phyloP scores from a whole-genome alignment of 2,888 invertebrate species.

The Palloptera scutellata region DNA sequence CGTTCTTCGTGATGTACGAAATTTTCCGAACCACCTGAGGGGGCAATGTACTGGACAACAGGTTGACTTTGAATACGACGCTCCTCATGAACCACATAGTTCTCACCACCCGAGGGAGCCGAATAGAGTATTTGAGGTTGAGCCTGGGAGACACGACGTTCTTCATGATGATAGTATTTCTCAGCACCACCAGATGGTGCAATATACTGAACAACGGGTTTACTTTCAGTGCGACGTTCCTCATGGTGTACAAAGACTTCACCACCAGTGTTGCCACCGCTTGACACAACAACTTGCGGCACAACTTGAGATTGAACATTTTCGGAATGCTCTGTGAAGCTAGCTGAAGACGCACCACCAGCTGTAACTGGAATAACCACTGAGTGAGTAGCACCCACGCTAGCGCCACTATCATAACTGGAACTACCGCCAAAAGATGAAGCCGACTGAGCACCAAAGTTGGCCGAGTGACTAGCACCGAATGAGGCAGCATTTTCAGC shows the following conservation, averaged over 20 bases:
- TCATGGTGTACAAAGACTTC: constrained; percentile 38
- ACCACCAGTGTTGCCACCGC: constrained; percentile 39
- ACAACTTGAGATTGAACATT: constrained; percentile 40
- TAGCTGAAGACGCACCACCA: constrained; percentile 43
- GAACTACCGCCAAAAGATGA: constrained; percentile 46
- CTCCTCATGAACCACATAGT: constrained; percentile 50
- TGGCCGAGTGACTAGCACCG: constrained; percentile 46
- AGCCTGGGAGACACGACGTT: constrained; percentile 43
- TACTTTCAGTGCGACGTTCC: constrained; percentile 36
- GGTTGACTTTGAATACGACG: constrained; percentile 44
- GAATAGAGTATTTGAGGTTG: constrained; percentile 42
- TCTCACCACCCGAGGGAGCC: constrained; percentile 50
- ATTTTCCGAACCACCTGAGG: constrained; percentile 44
- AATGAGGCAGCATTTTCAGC: constrained; percentile 46
- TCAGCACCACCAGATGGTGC: constrained; percentile 48
- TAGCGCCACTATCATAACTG: constrained; percentile 44
- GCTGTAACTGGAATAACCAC: constrained; percentile 47
- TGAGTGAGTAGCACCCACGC: constrained; percentile 37
- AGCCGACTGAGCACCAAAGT: constrained; percentile 44
- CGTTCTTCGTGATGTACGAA: constrained; percentile 45
- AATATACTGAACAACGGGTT: constrained; percentile 33
- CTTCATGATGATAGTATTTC: constrained; percentile 48
- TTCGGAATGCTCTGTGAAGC: constrained; percentile 40
- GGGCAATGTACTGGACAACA: constrained; percentile 39
- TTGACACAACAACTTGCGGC: constrained; percentile 41